These are phyloP conservation scores for Sebastes vulpes DNA, from an alignment of 2,797 vertebrate genomes.

Conservation along the genomic window DNA sequence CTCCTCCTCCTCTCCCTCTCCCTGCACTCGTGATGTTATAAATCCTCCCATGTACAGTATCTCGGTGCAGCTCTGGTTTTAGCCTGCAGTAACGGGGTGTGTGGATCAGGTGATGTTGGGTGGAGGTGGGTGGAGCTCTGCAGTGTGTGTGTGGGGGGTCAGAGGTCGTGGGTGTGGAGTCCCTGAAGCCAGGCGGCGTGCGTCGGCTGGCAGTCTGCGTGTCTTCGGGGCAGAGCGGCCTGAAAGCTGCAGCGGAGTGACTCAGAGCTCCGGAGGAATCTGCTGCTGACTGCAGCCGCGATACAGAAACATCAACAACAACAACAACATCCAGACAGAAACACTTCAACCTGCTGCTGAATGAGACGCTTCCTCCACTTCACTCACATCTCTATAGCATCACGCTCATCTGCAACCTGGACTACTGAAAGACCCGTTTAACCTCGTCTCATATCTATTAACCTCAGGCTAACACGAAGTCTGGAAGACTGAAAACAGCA, in stretches of 20 bases:
- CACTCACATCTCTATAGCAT: no score
- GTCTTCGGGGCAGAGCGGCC: conserved; percentile 26
- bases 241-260: conserved; percentile 44
- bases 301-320: neutral
- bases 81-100: conserved; percentile 7
- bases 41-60: conserved; percentile 8
- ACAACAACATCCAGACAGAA: conserved; percentile 7
- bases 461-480: neutral
- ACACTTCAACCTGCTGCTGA: neutral
- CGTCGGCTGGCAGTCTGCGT: conserved; percentile 39
- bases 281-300: conserved; percentile 5
- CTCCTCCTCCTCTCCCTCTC: neutral
- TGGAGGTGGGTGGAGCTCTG: conserved; percentile 43
- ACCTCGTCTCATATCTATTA: neutral
- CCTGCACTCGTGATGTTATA: conserved; percentile 28
- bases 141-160: conserved; percentile 19
- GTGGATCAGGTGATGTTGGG: conserved; percentile 40
- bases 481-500: no score
- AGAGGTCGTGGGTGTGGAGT: conserved; percentile 41
- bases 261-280: conserved; percentile 41
- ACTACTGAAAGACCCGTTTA: neutral
- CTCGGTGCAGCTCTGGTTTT: conserved; percentile 16
- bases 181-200: conserved; percentile 46
- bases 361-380: no score
- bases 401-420: no score